These are phyloP conservation scores for Phrynocephalus vlangalii DNA, from an alignment of 2,797 vertebrate genomes.

Conservation along the genomic window DNA sequence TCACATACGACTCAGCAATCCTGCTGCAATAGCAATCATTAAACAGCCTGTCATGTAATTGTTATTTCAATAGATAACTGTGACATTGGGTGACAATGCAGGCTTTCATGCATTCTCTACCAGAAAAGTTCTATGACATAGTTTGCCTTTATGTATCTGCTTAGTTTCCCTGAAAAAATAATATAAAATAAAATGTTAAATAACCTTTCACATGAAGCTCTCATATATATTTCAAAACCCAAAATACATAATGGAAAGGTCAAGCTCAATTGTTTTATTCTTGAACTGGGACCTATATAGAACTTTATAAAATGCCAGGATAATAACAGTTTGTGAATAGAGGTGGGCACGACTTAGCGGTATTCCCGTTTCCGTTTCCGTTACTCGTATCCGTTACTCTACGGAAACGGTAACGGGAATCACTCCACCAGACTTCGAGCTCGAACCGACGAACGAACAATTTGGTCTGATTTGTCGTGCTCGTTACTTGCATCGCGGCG, in stretches of 20 bases:
- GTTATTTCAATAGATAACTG: constrained; percentile 17
- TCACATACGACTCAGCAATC: constrained; percentile 33
- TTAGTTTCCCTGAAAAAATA: background rate
- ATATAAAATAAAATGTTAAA: background rate
- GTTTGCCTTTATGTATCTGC: background rate
- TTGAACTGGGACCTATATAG: too few relatives aligned
- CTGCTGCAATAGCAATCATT: background rate
- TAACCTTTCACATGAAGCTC: background rate
- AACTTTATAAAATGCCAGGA: too few relatives aligned
- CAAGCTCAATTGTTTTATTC: too few relatives aligned
- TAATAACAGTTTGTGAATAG: too few relatives aligned
- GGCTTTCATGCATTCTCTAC: constrained; percentile 16
- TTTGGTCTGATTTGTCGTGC: too few relatives aligned
- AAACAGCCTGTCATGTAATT: background rate
- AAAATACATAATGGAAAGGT: background rate
- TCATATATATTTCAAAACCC: background rate
- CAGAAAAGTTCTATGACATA: background rate
- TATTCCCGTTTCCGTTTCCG: too few relatives aligned
- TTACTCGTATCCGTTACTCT: too few relatives aligned
- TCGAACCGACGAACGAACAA: too few relatives aligned
- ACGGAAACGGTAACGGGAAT: too few relatives aligned
- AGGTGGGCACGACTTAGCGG: too few relatives aligned
- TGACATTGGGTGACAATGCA: constrained; percentile 7
- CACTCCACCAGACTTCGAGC: too few relatives aligned
- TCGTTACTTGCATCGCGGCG: too few relatives aligned